A percentile compares a stretch with the other conserved stretches of the same genome.
These are phyloP conservation scores for Syngnathus rostellatus DNA, from an alignment of 2,797 vertebrate genomes.

Conservation along the genomic window DNA sequence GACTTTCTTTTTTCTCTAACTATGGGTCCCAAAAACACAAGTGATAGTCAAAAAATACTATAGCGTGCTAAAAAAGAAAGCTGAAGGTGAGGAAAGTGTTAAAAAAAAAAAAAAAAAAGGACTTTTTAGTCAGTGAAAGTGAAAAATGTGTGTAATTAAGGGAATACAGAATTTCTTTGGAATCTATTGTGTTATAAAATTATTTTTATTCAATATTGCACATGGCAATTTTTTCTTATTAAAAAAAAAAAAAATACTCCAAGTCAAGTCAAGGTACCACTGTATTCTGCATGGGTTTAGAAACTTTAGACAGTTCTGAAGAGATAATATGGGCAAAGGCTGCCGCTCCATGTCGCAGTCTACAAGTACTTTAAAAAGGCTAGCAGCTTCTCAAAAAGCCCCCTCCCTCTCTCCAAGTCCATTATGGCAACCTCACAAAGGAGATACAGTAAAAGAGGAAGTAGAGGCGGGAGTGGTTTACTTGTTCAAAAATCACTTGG, in stretches of 20 bases:
- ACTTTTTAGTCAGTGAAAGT: too few species aligned
- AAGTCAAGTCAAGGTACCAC: background rate
- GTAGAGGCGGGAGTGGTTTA: background rate
- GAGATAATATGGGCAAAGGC: background rate
- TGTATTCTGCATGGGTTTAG: background rate
- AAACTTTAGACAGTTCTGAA: background rate
- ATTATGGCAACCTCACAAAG: conserved; percentile 11
- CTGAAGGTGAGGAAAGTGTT: too few species aligned
- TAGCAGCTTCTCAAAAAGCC: conserved; percentile 5
- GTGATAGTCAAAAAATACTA: too few species aligned
- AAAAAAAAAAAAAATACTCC: background rate
- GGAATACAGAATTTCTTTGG: too few species aligned
- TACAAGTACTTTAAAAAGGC: background rate
- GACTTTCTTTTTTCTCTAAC: too few species aligned
- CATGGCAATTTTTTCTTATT: too few species aligned
- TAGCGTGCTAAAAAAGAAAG: too few species aligned
- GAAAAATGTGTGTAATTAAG: too few species aligned
- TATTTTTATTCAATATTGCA: too few species aligned
- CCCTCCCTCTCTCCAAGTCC: background rate
- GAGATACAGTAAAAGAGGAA: conserved; percentile 9
- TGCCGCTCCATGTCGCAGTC: background rate
- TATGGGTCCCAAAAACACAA: too few species aligned
- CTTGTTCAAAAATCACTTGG: conserved; percentile 75
- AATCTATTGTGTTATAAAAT: too few species aligned
- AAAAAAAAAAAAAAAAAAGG: too few species aligned